Conservation (phyloP, 1,140 invertebrate genomes). For the Tetramorium alpestre region DNA sequence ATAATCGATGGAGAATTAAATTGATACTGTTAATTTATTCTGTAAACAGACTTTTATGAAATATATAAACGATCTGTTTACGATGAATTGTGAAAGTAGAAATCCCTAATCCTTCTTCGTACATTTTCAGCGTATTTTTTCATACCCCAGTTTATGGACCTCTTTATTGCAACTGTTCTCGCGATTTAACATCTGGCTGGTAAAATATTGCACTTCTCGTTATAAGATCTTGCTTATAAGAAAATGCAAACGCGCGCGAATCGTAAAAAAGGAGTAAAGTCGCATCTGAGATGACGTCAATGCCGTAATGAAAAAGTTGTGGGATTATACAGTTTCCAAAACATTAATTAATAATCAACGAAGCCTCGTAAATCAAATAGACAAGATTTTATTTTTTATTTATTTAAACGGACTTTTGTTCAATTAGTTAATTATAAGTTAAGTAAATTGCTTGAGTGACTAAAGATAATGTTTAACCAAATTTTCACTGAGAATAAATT, state of each 20-base stretch:
- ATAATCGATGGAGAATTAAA: neutral
- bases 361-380: neutral
- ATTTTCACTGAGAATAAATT: neutral
- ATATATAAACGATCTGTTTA: constrained; percentile 7
- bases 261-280: constrained; percentile 9
- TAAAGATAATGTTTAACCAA: neutral
- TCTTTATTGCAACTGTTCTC: constrained; percentile 42
- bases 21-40: neutral
- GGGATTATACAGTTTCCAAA: neutral
- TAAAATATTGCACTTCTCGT: constrained; percentile 55
- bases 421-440: neutral
- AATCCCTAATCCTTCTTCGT: neutral
- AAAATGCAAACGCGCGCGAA: constrained; percentile 21
- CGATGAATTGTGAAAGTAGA: neutral
- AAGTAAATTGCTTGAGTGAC: neutral
- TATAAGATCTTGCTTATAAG: constrained; percentile 48
- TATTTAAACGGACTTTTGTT: neutral
- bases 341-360: neutral
- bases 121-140: constrained; percentile 3
- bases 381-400: neutral
- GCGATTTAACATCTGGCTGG: constrained; percentile 35
- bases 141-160: neutral
- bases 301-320: neutral
- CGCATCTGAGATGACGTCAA: neutral
- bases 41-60: neutral